phyloP scores from a whole-genome alignment of 2,797 vertebrate genomes.

The Glyptemys insculpta region DNA sequence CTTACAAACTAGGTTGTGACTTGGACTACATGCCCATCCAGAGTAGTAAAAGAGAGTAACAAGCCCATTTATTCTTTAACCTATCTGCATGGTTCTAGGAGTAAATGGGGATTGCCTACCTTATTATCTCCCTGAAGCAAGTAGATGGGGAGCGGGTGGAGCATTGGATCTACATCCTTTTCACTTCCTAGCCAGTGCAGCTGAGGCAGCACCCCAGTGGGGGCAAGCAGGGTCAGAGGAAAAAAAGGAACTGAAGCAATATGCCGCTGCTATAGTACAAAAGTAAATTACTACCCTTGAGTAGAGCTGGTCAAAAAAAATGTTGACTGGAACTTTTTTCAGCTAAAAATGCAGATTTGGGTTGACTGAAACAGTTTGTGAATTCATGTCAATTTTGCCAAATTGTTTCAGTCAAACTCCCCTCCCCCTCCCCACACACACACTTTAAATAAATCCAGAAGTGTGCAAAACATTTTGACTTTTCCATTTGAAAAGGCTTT shows the following conservation, averaged over 20 bases:
- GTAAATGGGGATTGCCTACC: background rate
- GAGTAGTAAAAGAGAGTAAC: background rate
- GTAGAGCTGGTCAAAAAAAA: background rate
- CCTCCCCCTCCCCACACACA: background rate
- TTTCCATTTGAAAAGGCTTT: background rate
- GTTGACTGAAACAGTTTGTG: background rate
- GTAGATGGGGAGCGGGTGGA: background rate
- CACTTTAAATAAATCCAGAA: background rate
- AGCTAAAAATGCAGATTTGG: background rate
- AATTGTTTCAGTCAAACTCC: background rate
- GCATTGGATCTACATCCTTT: background rate
- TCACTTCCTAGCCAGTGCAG: background rate
- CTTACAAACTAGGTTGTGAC: background rate
- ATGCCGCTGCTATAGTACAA: background rate
- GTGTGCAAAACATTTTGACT: background rate
- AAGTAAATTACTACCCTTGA: background rate
- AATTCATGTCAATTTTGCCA: background rate
- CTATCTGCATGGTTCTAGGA: background rate
- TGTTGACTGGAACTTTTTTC: background rate
- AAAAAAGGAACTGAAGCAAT: background rate
- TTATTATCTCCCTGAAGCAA: background rate
- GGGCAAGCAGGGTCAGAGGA: background rate
- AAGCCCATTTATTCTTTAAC: background rate
- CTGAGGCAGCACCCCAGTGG: background rate
- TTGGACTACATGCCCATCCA: fast-evolving